These are phyloP conservation scores for Cacatua alba DNA, from an alignment of 2,113 vertebrate genomes.

Conservation along the genomic window DNA sequence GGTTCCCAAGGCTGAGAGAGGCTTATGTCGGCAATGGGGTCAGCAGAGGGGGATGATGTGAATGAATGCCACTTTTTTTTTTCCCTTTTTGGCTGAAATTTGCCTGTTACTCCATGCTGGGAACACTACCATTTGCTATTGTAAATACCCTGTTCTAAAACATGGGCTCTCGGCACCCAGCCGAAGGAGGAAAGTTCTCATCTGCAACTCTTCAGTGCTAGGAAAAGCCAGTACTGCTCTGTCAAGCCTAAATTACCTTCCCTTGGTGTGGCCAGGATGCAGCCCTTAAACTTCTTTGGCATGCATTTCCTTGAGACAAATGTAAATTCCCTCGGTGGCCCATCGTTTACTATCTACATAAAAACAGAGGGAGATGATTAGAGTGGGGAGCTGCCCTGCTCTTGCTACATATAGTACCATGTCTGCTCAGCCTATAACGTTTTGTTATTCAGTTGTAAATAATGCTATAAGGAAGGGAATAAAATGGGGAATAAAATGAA, in stretches of 20 bases:
- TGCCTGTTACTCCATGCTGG: neutral
- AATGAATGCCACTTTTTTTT: neutral
- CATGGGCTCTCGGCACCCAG: neutral
- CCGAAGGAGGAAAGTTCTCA: neutral
- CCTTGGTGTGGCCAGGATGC: conserved; percentile 9
- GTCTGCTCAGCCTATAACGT: neutral
- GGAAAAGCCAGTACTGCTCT: neutral
- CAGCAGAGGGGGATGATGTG: neutral
- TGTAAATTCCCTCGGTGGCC: conserved; percentile 6
- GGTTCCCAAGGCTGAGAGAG: neutral
- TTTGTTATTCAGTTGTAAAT: conserved; percentile 27
- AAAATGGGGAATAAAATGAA: neutral
- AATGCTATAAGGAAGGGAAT: neutral
- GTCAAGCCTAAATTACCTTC: neutral
- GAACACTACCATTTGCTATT: neutral
- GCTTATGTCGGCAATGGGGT: rapidly evolving
- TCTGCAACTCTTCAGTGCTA: neutral
- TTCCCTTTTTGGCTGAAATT: neutral
- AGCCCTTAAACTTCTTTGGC: neutral
- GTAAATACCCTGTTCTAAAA: neutral
- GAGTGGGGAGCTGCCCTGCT: neutral
- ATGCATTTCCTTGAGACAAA: conserved; percentile 2
- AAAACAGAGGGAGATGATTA: conserved; percentile 31
- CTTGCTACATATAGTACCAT: conserved; percentile 5
- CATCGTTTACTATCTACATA: conserved; percentile 30